phyloP scores from a whole-genome alignment of 2,113 vertebrate species.

The Siniperca knerii region DNA sequence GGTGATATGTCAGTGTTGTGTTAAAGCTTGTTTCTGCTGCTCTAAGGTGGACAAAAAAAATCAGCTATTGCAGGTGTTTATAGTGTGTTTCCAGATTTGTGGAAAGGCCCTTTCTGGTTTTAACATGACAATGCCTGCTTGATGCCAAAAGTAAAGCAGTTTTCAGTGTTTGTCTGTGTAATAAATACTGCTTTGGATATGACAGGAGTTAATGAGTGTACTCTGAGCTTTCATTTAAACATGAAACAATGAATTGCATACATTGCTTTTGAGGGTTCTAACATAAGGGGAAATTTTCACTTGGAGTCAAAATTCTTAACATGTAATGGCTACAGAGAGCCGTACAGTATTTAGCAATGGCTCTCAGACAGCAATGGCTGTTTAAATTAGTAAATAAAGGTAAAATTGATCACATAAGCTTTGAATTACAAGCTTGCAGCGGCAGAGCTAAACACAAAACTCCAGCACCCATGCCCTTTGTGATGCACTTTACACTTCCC shows the following conservation, averaged over 20 bases:
- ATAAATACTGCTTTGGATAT: neutral
- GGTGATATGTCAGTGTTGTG: neutral
- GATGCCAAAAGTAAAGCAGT: neutral
- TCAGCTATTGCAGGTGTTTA: too few relatives aligned
- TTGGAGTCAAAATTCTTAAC: neutral
- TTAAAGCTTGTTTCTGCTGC: neutral
- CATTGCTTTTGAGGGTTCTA: neutral
- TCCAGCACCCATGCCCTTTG: constrained; percentile 8
- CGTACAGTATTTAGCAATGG: neutral
- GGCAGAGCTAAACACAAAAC: constrained; percentile 3
- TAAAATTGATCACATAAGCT: neutral
- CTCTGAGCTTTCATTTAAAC: neutral
- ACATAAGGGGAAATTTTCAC: neutral
- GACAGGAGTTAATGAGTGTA: neutral
- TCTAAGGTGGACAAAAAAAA: neutral
- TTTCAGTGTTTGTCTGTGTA: neutral
- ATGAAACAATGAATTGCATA: neutral
- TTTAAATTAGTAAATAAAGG: neutral
- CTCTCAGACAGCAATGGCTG: neutral
- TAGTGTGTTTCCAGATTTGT: too few relatives aligned
- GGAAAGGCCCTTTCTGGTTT: neutral
- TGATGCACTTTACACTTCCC: constrained; percentile 29
- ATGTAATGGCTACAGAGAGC: neutral
- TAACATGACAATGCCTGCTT: neutral
- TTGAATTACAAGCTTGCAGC: neutral